Evolutionary conservation across 2,113 vertebrate species (phyloP).

Genomic region (Archocentrus centrarchus): DNA sequence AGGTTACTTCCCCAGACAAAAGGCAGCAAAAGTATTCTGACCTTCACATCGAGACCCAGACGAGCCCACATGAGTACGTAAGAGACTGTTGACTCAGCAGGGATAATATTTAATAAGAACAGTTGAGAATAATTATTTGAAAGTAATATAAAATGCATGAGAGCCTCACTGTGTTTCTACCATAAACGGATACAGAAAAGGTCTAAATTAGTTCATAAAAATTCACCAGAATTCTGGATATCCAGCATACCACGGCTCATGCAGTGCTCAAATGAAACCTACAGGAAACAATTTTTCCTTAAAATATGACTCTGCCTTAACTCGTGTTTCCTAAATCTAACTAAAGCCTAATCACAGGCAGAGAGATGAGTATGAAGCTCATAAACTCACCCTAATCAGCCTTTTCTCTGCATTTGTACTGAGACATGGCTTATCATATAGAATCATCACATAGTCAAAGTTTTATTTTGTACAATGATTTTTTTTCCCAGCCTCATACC

Average conservation of each 20-base stretch:
- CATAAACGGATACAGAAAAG: background rate
- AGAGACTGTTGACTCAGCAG: background rate
- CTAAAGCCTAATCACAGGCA: background rate
- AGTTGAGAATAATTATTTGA: constrained; percentile 1
- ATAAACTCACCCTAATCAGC: background rate
- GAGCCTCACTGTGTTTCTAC: background rate
- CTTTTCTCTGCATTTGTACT: background rate
- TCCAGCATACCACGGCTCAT: background rate
- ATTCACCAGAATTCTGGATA: background rate
- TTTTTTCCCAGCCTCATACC: background rate
- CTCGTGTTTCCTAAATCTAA: background rate
- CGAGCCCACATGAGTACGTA: background rate
- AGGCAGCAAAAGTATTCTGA: background rate
- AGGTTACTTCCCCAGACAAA: constrained; percentile 5
- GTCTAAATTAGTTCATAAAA: background rate
- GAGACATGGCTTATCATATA: background rate
- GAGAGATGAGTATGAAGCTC: background rate
- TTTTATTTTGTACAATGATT: background rate
- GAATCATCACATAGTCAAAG: background rate
- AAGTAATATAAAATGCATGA: constrained; percentile 1
- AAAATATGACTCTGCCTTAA: background rate
- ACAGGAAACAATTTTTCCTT: background rate
- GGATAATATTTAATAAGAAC: constrained; percentile 5
- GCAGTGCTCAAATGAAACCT: background rate
- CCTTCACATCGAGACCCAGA: background rate